Evolutionary conservation across 92 coral and sea anemone species (phyloP), one percentile per base, ranked within the genome.

Genomic region (Siderastrea siderea): DNA sequence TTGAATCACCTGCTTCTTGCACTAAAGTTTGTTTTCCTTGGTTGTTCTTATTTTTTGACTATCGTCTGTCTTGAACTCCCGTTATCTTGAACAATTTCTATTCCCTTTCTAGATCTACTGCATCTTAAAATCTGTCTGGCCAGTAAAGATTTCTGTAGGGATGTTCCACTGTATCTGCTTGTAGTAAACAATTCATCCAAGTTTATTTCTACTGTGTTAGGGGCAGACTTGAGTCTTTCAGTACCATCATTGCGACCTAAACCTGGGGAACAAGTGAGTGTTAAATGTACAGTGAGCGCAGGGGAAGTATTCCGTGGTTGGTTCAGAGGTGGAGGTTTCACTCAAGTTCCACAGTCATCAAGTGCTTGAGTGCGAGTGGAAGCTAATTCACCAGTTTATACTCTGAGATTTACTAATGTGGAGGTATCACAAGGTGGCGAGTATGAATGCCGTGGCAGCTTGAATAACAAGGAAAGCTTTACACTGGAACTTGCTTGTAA

Each of bases 301-400:
- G 74, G 84, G 1, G 96, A 93, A 45, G 15, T 7, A 38, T 93
- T 90, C 57, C 3, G 0, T 51, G 93, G 90, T 14, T 93, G 96
- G 96, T 78, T 44, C 51, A 16, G 57, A 3, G 69, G 13, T 82
- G 77, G 85, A 3, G 54, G 6, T 1, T 17, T 70, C 66, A 52
- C 7, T 2, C 61, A 1, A 43, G 38, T 89, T 45, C n/a, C 79
- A 7, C 0, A 4, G 26, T 57, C 86, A 12, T 4, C 63, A 17
- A 3, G 68, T 62, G 72, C 46, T 1, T 17, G 4, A n/a, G 79
- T 82, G 4, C 88, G 44, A 48, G 90, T 93, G 43, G 77, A 14
- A 66, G 15, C 46, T 26, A n/a, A 16, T 15, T 67, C 16, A 77
- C 54, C 5, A 46, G 19, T 16, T 7, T 61, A 82, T 74, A 48